Percentiles rank a stretch among this genome's conserved stretches.
Evolutionary conservation across 2,797 vertebrate species (phyloP).

Genomic region (Alauda arvensis): DNA sequence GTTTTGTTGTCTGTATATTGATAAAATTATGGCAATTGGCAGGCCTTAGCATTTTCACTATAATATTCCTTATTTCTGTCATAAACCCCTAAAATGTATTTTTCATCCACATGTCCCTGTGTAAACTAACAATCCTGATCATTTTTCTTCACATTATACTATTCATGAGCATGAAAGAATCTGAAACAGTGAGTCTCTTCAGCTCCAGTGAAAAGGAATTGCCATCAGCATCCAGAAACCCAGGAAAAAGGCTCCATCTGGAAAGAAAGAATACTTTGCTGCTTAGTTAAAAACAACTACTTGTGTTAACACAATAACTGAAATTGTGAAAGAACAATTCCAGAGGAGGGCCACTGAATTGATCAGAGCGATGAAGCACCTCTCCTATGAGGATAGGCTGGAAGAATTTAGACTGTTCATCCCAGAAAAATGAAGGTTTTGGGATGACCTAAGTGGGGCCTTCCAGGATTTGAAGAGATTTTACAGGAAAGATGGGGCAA

Average conservation of each 20-base stretch:
- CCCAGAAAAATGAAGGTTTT: background rate
- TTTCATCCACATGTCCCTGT: background rate
- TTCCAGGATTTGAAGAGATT: background rate
- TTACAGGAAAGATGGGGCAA: background rate
- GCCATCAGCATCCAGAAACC: background rate
- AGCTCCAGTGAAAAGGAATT: background rate
- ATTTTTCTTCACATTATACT: background rate
- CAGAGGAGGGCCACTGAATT: background rate
- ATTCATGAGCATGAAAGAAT: background rate
- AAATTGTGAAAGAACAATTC: background rate
- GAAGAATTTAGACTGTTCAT: background rate
- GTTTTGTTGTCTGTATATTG: background rate
- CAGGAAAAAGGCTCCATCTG: background rate
- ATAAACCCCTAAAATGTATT: background rate
- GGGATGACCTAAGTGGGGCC: background rate
- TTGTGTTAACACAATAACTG: background rate
- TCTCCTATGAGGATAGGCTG: background rate
- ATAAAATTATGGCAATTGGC: background rate
- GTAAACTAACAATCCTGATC: background rate
- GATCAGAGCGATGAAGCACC: background rate
- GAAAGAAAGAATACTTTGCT: background rate
- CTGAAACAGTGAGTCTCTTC: background rate
- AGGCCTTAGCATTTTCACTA: background rate
- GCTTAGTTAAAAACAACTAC: background rate
- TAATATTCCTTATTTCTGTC: background rate